Percentiles rank a stretch among this genome's conserved stretches.
These are phyloP conservation scores for Patagioenas fasciata DNA, from an alignment of 2,113 vertebrate genomes.

Conservation along the genomic window DNA sequence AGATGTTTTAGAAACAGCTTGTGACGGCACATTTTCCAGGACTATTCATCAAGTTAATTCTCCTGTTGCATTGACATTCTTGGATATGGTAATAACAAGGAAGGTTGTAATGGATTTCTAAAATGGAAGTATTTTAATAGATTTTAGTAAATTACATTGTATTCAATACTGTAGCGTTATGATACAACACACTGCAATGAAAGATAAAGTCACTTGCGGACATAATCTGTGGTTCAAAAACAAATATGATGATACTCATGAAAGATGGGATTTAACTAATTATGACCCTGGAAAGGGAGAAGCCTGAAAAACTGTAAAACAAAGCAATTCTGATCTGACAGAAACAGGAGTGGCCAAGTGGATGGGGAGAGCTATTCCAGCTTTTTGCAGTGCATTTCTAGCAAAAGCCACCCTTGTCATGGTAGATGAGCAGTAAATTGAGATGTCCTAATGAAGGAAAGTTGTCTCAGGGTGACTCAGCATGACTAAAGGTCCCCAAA, in stretches of 20 bases:
- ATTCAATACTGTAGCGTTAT: not conserved
- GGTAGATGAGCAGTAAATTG: not conserved
- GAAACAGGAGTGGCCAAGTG: not conserved
- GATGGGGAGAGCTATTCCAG: not conserved
- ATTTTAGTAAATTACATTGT: conserved; percentile 30
- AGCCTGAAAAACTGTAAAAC: not conserved
- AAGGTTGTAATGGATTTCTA: conserved; percentile 41
- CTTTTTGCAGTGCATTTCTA: not conserved
- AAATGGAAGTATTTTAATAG: conserved; percentile 50
- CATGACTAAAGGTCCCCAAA: not conserved
- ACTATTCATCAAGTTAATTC: conserved; percentile 63
- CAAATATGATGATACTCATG: not conserved
- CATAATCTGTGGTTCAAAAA: not conserved
- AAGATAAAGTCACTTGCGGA: not conserved
- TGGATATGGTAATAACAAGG: conserved; percentile 20
- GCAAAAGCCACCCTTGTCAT: not conserved
- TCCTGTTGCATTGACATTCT: not conserved
- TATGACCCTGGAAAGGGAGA: not conserved
- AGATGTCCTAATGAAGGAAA: not conserved
- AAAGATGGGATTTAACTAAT: not conserved
- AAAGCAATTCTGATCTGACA: not conserved
- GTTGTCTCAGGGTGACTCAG: not conserved
- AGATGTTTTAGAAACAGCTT: conserved; percentile 56
- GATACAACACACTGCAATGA: not conserved
- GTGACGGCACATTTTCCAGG: conserved; percentile 43